Conservation (phyloP, 2,797 vertebrate genomes). For the Anas bernieri region DNA sequence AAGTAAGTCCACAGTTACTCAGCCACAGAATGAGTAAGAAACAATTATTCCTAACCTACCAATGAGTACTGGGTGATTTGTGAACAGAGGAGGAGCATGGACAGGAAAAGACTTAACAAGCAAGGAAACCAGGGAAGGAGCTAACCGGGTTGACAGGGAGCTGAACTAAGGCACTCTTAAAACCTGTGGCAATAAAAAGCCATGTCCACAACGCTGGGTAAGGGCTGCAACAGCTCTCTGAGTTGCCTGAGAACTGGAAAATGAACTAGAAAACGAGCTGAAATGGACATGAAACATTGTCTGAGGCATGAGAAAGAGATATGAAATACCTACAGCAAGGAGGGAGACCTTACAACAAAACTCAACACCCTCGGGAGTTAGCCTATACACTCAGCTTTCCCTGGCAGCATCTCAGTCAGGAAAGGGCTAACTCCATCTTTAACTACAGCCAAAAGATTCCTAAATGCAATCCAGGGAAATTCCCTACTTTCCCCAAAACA, state of each 20-base stretch:
- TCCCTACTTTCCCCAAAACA: background rate
- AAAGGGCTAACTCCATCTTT: background rate
- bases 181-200: background rate
- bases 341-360: background rate
- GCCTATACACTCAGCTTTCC: background rate
- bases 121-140: background rate
- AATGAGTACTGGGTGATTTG: background rate
- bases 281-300: background rate
- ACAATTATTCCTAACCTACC: background rate
- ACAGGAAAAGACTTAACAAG: background rate
- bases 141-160: background rate
- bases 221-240: background rate
- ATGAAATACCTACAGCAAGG: background rate
- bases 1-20: background rate
- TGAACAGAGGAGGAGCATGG: background rate
- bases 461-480: slow-evolving; percentile 32
- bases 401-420: slow-evolving; percentile 56
- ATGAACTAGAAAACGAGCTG: background rate
- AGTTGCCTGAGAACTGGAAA: background rate
- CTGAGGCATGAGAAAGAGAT: background rate
- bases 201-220: fast-evolving
- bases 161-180: background rate
- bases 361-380: background rate
- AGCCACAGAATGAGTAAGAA: background rate
- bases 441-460: background rate